These are phyloP conservation scores for Stratiomys singularior DNA, from an alignment of 2,888 invertebrate genomes.

Conservation along the genomic window DNA sequence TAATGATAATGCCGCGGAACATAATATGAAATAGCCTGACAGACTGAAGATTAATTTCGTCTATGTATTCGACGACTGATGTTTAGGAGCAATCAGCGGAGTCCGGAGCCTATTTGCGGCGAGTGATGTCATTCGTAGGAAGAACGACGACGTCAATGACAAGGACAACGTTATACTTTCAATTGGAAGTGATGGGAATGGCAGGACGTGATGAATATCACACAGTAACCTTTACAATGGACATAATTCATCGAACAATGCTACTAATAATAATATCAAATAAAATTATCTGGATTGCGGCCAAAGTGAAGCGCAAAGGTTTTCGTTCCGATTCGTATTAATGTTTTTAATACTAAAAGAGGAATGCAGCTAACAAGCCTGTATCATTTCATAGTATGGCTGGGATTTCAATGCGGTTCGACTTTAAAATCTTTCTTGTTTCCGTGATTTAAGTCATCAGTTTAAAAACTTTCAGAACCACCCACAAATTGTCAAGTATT, in stretches of 20 bases:
- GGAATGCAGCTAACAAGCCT: no score
- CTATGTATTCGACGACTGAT: not conserved
- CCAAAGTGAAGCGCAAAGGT: not conserved
- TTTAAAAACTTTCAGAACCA: no score
- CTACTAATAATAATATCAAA: conserved; percentile 44
- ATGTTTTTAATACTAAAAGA: no score
- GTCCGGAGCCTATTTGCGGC: not conserved
- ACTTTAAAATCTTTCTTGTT: no score
- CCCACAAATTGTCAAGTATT: no score
- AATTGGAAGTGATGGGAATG: not conserved
- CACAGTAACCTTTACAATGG: conserved; percentile 31
- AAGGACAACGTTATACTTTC: not conserved
- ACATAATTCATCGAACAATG: conserved; percentile 39
- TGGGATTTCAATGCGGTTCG: no score
- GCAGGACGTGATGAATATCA: conserved; percentile 37
- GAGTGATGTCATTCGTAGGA: conserved; percentile 23
- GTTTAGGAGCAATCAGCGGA: not conserved
- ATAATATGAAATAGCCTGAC: conserved; percentile 10
- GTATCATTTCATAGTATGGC: no score
- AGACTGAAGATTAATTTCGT: conserved; percentile 34
- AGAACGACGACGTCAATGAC: not conserved
- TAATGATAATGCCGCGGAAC: conserved; percentile 22
- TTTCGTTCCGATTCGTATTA: no score
- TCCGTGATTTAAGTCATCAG: no score
- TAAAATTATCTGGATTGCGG: conserved; percentile 22